These are phyloP conservation scores for Acanthurus tractus DNA, from an alignment of 2,797 vertebrate genomes.

Conservation along the genomic window DNA sequence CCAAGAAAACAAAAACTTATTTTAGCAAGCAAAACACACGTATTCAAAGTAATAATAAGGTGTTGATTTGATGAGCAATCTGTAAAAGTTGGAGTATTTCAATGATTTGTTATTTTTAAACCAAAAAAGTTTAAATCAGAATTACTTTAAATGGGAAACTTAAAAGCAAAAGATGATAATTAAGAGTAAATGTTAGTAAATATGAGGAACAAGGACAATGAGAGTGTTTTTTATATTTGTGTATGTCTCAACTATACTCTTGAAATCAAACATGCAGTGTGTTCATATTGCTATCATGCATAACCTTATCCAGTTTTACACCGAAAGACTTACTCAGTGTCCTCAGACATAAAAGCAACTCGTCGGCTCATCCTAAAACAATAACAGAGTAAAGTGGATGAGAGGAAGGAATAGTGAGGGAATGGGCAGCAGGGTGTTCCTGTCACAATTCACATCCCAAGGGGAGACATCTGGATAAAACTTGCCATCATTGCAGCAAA, in stretches of 20 bases:
- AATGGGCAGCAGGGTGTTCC: neutral
- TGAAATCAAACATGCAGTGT: conserved; percentile 40
- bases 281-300: conserved; percentile 61
- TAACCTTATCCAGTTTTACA: conserved; percentile 29
- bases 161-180: conserved; percentile 17
- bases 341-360: conserved; percentile 95
- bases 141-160: neutral
- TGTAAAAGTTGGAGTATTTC: neutral
- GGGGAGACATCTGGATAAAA: neutral
- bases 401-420: conserved; percentile 37
- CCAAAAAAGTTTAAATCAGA: neutral
- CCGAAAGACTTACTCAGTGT: conserved; percentile 93
- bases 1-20: conserved; percentile 4
- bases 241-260: neutral
- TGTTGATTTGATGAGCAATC: neutral
- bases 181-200: too few relatives aligned
- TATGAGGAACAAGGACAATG: conserved; percentile 2
- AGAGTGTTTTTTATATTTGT: neutral
- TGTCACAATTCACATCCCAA: conserved; percentile 32
- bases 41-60: neutral
- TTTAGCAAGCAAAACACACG: neutral
- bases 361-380: conserved; percentile 95
- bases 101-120: neutral
- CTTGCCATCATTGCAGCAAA: neutral
- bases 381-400: conserved; percentile 84